Base-by-base conservation (phyloP, 2,888 invertebrate genomes). In the Mythimna impura region DNA sequence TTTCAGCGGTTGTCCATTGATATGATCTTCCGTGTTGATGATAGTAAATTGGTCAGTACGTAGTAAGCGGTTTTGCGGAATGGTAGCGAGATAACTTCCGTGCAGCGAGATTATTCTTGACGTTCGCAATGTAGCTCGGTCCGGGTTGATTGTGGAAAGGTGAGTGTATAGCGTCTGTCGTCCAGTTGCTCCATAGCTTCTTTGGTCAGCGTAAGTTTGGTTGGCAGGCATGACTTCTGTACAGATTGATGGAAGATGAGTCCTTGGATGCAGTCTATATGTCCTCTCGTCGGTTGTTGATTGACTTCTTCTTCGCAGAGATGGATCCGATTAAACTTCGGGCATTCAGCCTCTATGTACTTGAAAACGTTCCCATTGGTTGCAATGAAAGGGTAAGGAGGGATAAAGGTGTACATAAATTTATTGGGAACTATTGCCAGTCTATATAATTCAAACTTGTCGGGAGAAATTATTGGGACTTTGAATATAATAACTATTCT, bases 261-360 rank as follows among this genome's bases (percentile, higher is more conserved):
- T 1, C 36, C 50, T 50, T 36, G 68, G 60, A 61, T 67, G n/a
- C 47, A 67, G n/a, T 67, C 66, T 58, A 17, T 14, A n/a, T 67
- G 57, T 58, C n/a, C 58, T 50, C 30, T 47, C n/a, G 14, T 43
- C 6, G 20, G 20, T 47, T 57, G 55, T 25, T 12, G 54, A 40
- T 66, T 20, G 66, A 55, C 22, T 55, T 3, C 66, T 20, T 55
- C 36, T 40, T 55, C 40, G 66, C 40, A 55, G 40, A 55, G 66
- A 55, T 25, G 66, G 0, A 7, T 2, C 7, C 1, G 25, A 2
- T 25, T 4, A 2, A 66, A 66, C 66, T 22, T 65, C 54, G 36
- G 54, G 65, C 63, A 63, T 47, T 63, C 25, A 47, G 63, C 7
- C 34, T 34, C 34, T 34, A 34, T 34, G 34, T 34, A 34, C 34